Percentiles rank a stretch among this genome's conserved stretches.
Conservation (phyloP, 2,888 invertebrate genomes). For the Ernsta delagoae region DNA sequence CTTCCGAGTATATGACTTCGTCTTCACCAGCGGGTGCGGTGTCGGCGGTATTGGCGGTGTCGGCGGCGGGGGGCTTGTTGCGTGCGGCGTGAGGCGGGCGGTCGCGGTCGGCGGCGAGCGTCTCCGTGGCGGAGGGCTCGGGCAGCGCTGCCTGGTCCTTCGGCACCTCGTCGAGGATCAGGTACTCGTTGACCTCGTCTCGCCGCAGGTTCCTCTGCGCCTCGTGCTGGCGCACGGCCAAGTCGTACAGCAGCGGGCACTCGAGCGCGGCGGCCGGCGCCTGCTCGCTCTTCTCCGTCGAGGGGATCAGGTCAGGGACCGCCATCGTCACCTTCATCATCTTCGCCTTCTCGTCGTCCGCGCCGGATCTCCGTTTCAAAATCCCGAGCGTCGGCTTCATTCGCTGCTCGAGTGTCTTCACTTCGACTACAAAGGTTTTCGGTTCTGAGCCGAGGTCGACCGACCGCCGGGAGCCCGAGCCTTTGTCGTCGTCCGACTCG, state of each 20-base stretch:
- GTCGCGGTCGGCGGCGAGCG: conserved; percentile 41
- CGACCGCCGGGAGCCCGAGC: conserved; percentile 44
- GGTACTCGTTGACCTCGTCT: conserved; percentile 61
- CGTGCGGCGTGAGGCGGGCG: no score
- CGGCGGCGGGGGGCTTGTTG: no score
- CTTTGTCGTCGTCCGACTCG: conserved; percentile 53
- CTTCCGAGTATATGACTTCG: no score
- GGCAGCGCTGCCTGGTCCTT: conserved; percentile 63
- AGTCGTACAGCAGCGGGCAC: conserved; percentile 52
- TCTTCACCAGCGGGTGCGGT: no score
- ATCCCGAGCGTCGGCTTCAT: conserved; percentile 71
- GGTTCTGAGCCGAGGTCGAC: conserved; percentile 65
- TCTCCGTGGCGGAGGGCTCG: conserved; percentile 63
- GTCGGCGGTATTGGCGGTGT: no score
- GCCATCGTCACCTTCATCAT: conserved; percentile 50
- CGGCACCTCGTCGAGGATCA: conserved; percentile 66
- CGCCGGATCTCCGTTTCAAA: conserved; percentile 54
- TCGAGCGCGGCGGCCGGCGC: conserved; percentile 45
- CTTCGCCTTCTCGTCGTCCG: conserved; percentile 51
- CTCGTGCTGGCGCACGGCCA: conserved; percentile 47
- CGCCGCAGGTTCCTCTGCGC: no score
- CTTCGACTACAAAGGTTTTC: conserved; percentile 71
- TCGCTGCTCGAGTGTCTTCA: conserved; percentile 66
- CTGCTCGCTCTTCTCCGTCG: conserved; percentile 46
- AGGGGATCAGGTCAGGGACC: conserved; percentile 59